These are phyloP conservation scores for Cydia strobilella DNA, from an alignment of 1,140 invertebrate genomes.

Conservation along the genomic window DNA sequence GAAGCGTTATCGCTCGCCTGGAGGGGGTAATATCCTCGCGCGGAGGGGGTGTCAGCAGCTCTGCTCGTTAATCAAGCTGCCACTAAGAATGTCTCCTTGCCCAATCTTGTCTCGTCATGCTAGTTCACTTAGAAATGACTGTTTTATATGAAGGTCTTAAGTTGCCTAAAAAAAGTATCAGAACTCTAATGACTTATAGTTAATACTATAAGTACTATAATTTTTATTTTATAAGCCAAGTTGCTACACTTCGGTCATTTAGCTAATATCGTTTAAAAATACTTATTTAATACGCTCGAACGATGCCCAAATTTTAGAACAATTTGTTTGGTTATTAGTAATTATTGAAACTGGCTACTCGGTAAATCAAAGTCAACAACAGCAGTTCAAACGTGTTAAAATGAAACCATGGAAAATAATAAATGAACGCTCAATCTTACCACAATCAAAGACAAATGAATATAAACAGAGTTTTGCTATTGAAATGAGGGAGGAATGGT, in stretches of 20 bases:
- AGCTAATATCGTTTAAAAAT: too few relatives aligned
- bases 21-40: constrained; percentile 8
- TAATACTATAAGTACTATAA: too few relatives aligned
- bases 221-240: too few relatives aligned
- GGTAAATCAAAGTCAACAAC: constrained; percentile 16
- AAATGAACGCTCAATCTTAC: constrained; percentile 10
- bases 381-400: not conserved
- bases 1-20: constrained; percentile 11
- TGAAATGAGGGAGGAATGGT: constrained; percentile 49
- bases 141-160: constrained; percentile 49
- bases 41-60: constrained; percentile 35
- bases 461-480: constrained; percentile 38
- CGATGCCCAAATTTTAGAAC: not conserved
- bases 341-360: not conserved
- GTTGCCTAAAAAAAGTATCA: too few relatives aligned
- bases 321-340: not conserved
- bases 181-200: too few relatives aligned
- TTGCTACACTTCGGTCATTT: too few relatives aligned
- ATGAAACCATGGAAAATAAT: constrained; percentile 2
- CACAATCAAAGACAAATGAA: constrained; percentile 41
- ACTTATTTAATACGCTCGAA: too few relatives aligned
- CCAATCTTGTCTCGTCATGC: constrained; percentile 44
- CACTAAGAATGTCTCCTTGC: constrained; percentile 42
- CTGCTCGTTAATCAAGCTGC: constrained; percentile 58
- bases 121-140: constrained; percentile 46